Evolutionary conservation across 1,140 invertebrate genomes (phyloP).

Genomic region (Pseudobourletiella spinata): DNA sequence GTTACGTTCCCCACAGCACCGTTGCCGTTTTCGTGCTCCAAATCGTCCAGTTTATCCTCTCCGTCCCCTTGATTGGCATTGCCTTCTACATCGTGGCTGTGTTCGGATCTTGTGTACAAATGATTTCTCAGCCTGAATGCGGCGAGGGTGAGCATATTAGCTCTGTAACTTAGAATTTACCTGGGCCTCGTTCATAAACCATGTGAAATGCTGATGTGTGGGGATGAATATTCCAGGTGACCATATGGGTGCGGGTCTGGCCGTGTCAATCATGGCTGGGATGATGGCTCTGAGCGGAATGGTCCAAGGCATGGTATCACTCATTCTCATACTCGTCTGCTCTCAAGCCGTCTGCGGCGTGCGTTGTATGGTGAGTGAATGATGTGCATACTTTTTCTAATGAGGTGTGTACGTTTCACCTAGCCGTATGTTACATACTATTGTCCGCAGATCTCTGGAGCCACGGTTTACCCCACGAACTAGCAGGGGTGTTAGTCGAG

Average conservation of each 20-base stretch:
- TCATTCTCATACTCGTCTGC: constrained; percentile 30
- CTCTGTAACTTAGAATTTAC: neutral
- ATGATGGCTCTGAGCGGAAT: constrained; percentile 32
- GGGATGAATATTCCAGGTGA: neutral
- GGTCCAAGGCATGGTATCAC: constrained; percentile 29
- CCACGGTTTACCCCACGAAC: constrained; percentile 30
- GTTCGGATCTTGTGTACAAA: constrained; percentile 34
- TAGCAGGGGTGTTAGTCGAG: too few relatives aligned
- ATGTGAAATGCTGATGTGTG: neutral
- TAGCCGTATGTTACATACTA: neutral
- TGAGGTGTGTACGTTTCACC: too few relatives aligned
- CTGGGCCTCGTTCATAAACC: neutral
- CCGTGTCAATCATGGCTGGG: constrained; percentile 23
- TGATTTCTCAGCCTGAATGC: constrained; percentile 18
- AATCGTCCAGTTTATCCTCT: constrained; percentile 30
- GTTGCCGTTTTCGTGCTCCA: constrained; percentile 31
- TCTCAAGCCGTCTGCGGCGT: constrained; percentile 32
- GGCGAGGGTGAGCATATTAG: neutral
- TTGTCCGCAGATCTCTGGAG: constrained; percentile 30
- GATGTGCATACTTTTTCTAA: too few relatives aligned
- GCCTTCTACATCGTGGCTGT: constrained; percentile 33
- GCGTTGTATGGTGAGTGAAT: constrained; percentile 35
- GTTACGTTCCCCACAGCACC: too few relatives aligned
- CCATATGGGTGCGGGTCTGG: too few relatives aligned
- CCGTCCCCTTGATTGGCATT: constrained; percentile 28